Evolutionary conservation across 2,888 invertebrate species (phyloP).

Genomic region (Mythimna lalbum): DNA sequence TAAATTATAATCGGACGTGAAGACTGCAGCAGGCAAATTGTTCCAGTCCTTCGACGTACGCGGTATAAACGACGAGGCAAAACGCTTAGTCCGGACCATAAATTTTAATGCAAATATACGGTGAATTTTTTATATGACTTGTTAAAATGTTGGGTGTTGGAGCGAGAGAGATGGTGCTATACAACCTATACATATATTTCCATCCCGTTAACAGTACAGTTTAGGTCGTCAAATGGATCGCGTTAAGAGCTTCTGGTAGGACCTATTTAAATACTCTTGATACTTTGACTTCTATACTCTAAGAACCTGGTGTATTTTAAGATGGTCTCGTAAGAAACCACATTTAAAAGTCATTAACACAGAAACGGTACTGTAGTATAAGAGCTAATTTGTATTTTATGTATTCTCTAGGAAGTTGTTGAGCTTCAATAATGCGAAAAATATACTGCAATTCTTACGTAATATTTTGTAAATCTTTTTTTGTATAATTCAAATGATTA

Average conservation of each 20-base stretch:
- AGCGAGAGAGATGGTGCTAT: no score
- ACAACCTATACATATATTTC: no score
- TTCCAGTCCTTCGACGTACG: no score
- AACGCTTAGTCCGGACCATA: no score
- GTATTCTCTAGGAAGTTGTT: constrained; percentile 6
- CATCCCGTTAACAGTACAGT: no score
- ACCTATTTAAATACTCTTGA: background rate
- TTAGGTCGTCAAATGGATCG: no score
- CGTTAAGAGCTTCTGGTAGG: no score
- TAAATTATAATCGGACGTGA: no score
- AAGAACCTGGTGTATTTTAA: constrained; percentile 17
- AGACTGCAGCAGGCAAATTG: no score
- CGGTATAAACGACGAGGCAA: no score
- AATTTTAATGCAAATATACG: background rate
- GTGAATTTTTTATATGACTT: no score
- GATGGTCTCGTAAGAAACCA: constrained; percentile 1
- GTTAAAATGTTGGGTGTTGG: no score
- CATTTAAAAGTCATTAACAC: constrained; percentile 42
- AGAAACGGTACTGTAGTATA: constrained; percentile 17
- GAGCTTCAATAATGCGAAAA: constrained; percentile 18
- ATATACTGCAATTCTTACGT: constrained; percentile 3
- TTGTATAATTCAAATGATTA: background rate
- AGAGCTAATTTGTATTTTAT: constrained; percentile 18
- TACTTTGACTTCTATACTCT: background rate
- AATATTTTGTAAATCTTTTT: constrained; percentile 5